Evolutionary conservation across 1,140 invertebrate species (phyloP).

Genomic region (Drosophila fuyamai): DNA sequence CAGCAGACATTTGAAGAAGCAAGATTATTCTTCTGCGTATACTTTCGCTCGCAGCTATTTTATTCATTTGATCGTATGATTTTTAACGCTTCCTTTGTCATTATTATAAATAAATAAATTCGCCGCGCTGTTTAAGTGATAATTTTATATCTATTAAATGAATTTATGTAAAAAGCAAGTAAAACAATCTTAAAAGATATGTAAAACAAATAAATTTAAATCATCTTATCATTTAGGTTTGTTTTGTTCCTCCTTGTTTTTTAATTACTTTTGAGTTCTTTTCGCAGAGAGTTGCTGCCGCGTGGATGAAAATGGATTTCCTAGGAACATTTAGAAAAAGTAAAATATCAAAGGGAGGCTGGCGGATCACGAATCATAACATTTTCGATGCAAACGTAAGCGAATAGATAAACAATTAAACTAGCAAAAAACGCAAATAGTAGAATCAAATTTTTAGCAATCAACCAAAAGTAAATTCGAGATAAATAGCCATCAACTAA

Average conservation of each 20-base stretch:
- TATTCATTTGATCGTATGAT: constrained; percentile 21
- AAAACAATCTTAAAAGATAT: constrained; percentile 44
- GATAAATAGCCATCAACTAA: constrained; percentile 53
- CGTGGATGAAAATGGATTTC: constrained; percentile 7
- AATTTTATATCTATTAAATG: constrained; percentile 77
- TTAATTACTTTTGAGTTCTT: constrained; percentile 11
- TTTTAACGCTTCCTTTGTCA: constrained; percentile 53
- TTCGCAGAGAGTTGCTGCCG: constrained; percentile 9
- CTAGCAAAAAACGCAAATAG: constrained; percentile 51
- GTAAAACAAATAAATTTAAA: constrained; percentile 69
- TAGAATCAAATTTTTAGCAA: constrained; percentile 58
- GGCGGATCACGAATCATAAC: constrained; percentile 7
- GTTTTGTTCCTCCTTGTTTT: constrained; percentile 21
- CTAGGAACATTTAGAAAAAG: constrained; percentile 33
- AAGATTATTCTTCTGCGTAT: not conserved
- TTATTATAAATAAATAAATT: constrained; percentile 26
- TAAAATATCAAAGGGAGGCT: not conserved
- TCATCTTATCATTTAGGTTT: constrained; percentile 65
- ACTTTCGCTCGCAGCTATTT: constrained; percentile 25
- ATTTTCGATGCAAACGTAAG: constrained; percentile 46
- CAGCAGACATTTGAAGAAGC: not conserved
- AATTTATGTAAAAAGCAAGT: constrained; percentile 77
- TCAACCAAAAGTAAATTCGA: constrained; percentile 41
- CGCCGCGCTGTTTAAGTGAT: constrained; percentile 79
- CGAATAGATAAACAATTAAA: constrained; percentile 58